These are phyloP conservation scores for Sarcophaga bullata DNA, from an alignment of 1,140 invertebrate genomes.

Conservation along the genomic window DNA sequence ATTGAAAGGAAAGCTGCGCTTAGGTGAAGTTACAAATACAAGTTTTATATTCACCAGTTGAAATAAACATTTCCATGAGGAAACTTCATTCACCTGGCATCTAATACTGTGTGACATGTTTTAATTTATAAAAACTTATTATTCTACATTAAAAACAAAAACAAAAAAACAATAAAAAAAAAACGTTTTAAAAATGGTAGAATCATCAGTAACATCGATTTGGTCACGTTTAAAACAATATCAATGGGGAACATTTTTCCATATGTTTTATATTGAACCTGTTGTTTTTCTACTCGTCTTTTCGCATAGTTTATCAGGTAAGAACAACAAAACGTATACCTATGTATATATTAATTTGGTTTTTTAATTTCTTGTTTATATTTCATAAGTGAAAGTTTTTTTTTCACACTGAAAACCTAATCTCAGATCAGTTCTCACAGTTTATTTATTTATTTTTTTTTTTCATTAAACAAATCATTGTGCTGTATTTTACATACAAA, in stretches of 20 bases:
- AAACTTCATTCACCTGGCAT: neutral
- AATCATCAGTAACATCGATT: constrained; percentile 50
- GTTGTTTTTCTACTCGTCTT: constrained; percentile 61
- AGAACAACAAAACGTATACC: constrained; percentile 34
- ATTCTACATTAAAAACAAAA: no score
- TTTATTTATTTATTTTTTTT: no score
- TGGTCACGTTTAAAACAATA: constrained; percentile 50
- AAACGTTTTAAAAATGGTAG: constrained; percentile 52
- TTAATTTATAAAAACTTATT: neutral
- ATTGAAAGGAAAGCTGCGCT: neutral
- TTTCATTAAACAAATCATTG: no score
- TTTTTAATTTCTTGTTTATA: no score
- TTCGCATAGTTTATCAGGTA: constrained; percentile 60
- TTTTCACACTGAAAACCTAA: no score
- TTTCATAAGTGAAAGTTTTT: no score
- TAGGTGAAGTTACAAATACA: neutral
- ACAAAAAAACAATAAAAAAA: no score
- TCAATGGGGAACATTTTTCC: constrained; percentile 57
- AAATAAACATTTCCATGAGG: neutral
- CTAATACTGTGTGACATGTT: neutral
- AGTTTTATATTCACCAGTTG: constrained; percentile 11
- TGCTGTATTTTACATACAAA: no score
- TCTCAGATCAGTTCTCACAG: no score
- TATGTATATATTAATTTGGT: neutral
- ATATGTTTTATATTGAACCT: constrained; percentile 63